Base-by-base conservation (phyloP, 2,113 vertebrate genomes). In the Halichoerus grypus region DNA sequence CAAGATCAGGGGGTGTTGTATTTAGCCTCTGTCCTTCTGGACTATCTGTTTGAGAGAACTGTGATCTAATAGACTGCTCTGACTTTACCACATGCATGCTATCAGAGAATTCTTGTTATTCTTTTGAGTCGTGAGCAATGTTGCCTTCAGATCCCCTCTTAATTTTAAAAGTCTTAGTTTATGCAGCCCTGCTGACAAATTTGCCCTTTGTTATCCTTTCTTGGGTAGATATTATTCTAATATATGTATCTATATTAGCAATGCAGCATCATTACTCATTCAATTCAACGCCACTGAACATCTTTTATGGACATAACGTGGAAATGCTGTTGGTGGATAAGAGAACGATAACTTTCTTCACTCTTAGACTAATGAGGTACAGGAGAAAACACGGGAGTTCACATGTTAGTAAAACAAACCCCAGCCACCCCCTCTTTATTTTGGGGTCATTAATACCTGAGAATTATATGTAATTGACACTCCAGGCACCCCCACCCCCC, bases 331-430 rank as follows among this genome's bases (percentile, higher is more conserved):
- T 85, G 61, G 28, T 74, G 18, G 55, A 31, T 59, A 80, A 82
- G n/a, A 65, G 42, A 95, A 74, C 21, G 46, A 0, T 59, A 81
- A 65, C 24, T 49, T 18, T 24, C 16, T 24, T 46, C 31, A n/a
- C 33, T 3, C 7, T 49, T 59, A 93, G 57, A 85, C 21, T 31
- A 77, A 82, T 7, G 49, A 88, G 42, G 77, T 31, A 53, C 5
- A 87, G 39, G 59, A 59, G 26, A 82, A 94, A 74, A 67, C 19
- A 72, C 0, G 4, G 19, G 12, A 76, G 21, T 53, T 88, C 31
- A 39, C 24, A 42, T 3, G 26, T 5, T 63, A 80, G 59, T 55
- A 83, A 89, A 95, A 95, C 63, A 92, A 95, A 87, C 59, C 15
- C 3, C 11, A 39, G 51, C 67, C 72, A n/a, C 36, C 9, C 42